phyloP scores from a whole-genome alignment of 2,888 invertebrate genomes.

The Catocala sponsa region DNA sequence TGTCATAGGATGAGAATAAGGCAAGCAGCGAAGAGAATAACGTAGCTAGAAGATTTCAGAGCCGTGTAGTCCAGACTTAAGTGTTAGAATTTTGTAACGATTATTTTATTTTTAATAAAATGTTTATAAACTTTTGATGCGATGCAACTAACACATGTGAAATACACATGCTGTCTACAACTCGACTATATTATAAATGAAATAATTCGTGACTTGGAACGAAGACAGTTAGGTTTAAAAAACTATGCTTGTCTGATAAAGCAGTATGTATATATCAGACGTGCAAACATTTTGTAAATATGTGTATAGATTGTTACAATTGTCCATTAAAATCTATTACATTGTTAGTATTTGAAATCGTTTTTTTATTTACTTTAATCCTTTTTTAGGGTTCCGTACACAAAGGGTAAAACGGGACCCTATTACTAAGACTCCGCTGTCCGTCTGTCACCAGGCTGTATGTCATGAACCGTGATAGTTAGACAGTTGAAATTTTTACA shows the following conservation, averaged over 20 bases:
- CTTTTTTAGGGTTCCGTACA: no score
- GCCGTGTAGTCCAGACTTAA: constrained; percentile 31
- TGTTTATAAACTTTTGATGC: constrained; percentile 10
- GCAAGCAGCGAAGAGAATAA: constrained; percentile 14
- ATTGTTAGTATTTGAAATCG: constrained; percentile 33
- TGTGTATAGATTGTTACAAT: constrained; percentile 47
- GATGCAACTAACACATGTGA: background rate
- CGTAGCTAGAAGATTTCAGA: constrained; percentile 10
- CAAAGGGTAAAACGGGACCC: no score
- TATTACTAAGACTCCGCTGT: no score
- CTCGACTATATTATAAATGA: background rate
- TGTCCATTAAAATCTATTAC: constrained; percentile 47
- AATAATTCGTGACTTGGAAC: background rate
- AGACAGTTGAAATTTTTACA: no score
- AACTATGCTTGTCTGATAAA: background rate
- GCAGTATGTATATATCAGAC: constrained; percentile 14
- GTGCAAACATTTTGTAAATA: constrained; percentile 46
- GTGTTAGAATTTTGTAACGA: constrained; percentile 19
- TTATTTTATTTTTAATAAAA: constrained; percentile 16
- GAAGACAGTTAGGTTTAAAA: no score
- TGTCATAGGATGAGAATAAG: constrained; percentile 18
- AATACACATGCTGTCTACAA: constrained; percentile 13
- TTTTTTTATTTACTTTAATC: constrained; percentile 16
- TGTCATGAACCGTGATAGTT: no score
- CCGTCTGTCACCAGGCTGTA: no score